A percentile compares a stretch with the other conserved stretches of the same genome.
Evolutionary conservation across 2,888 invertebrate species (phyloP).

Genomic region (Drosophila siamana): DNA sequence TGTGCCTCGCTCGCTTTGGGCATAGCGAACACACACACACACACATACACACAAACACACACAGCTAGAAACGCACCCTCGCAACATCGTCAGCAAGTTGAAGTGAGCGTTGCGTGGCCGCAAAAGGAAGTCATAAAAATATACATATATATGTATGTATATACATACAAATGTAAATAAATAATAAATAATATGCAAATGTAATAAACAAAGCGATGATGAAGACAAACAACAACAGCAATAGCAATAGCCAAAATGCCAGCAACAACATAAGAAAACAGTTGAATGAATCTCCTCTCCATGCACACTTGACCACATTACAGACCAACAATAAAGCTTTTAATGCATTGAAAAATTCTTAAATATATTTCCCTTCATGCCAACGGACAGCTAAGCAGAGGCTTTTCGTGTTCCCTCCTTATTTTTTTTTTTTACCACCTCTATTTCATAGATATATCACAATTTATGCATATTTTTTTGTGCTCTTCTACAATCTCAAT

Average conservation of each 20-base stretch:
- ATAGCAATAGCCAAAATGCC: conserved; percentile 1
- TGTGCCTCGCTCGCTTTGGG: conserved; percentile 24
- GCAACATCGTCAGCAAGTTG: conserved; percentile 42
- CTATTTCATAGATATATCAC: conserved; percentile 26
- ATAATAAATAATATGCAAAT: conserved; percentile 81
- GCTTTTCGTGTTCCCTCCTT: conserved; percentile 24
- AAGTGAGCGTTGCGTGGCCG: conserved; percentile 38
- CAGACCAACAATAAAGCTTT: conserved; percentile 26
- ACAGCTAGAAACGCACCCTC: conserved; percentile 4
- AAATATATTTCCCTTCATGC: conserved; percentile 22
- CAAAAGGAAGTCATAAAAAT: conserved; percentile 73
- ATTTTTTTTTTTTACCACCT: conserved; percentile 32
- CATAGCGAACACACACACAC: conserved; percentile 18
- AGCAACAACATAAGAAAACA: conserved; percentile 25
- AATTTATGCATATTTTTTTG: conserved; percentile 70
- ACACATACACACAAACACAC: conserved; percentile 8
- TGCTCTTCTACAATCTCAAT: not conserved
- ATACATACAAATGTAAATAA: conserved; percentile 69
- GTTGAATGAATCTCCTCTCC: conserved; percentile 63
- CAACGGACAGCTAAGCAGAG: conserved; percentile 20
- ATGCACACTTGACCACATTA: conserved; percentile 69
- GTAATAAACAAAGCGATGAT: conserved; percentile 74
- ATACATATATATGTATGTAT: conserved; percentile 59
- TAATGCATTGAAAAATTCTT: conserved; percentile 48
- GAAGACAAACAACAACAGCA: conserved; percentile 45